These are phyloP conservation scores for Petroica traversi DNA, from an alignment of 2,113 vertebrate genomes.

Conservation along the genomic window DNA sequence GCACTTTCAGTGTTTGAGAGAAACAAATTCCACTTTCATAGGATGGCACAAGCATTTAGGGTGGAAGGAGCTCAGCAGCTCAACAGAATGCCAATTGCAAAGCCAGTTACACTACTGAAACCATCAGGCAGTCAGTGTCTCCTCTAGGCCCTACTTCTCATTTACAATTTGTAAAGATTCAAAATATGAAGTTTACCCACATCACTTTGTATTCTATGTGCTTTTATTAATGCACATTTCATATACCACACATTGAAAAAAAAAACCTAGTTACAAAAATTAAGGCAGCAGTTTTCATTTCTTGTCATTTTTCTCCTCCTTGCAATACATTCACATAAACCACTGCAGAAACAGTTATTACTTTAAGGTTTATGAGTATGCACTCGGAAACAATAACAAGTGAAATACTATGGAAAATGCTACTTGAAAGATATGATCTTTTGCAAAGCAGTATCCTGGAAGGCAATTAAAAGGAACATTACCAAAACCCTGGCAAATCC, in stretches of 20 bases:
- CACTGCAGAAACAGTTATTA: neutral
- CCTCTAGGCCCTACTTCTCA: neutral
- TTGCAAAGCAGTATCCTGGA: neutral
- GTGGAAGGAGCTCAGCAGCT: neutral
- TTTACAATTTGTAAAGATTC: neutral
- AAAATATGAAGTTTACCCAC: neutral
- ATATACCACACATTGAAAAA: neutral
- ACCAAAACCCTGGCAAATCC: neutral
- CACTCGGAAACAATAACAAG: neutral
- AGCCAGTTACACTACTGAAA: neutral
- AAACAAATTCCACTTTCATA: neutral
- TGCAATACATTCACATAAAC: neutral
- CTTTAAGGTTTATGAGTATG: neutral
- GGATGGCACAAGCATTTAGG: neutral
- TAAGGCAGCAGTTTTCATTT: neutral
- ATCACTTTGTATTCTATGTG: neutral
- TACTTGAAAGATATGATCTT: neutral
- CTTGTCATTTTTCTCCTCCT: neutral
- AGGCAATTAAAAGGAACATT: neutral
- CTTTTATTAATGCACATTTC: neutral
- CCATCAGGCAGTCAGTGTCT: neutral
- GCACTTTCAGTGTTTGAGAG: neutral
- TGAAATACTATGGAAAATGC: neutral
- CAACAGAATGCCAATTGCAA: neutral
- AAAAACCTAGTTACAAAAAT: neutral